Evolutionary conservation across 2,113 vertebrate genomes (phyloP).

Genomic region (Colaptes auratus): DNA sequence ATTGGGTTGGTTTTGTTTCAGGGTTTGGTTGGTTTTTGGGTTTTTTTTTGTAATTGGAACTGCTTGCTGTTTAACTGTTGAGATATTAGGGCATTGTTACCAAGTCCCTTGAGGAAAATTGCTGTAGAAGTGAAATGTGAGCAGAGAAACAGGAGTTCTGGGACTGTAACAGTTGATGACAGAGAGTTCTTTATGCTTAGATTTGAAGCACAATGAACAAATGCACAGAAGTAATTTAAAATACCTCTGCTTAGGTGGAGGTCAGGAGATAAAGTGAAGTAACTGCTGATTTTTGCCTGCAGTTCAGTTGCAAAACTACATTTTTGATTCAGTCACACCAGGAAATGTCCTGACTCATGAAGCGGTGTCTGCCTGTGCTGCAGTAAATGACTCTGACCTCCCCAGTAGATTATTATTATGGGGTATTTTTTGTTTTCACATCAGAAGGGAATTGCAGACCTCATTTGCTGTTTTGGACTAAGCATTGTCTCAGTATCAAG

Average conservation of each 20-base stretch:
- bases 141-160: neutral
- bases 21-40: fast-evolving
- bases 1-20: fast-evolving
- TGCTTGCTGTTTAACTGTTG: fast-evolving
- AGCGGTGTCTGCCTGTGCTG: neutral
- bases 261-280: neutral
- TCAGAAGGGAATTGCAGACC: neutral
- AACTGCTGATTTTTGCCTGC: neutral
- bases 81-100: neutral
- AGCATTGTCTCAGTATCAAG: neutral
- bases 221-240: neutral
- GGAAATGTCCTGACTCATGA: neutral
- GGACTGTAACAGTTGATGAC: neutral
- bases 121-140: neutral
- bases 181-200: neutral
- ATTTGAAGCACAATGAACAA: neutral
- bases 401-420: neutral
- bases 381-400: neutral
- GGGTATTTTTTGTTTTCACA: neutral
- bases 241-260: neutral
- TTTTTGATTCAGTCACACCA: neutral
- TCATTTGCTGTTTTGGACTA: neutral
- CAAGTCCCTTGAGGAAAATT: fast-evolving
- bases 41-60: neutral
- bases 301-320: neutral